Evolutionary conservation across 2,113 vertebrate genomes (phyloP).

Genomic region (Ornithorhynchus anatinus): DNA sequence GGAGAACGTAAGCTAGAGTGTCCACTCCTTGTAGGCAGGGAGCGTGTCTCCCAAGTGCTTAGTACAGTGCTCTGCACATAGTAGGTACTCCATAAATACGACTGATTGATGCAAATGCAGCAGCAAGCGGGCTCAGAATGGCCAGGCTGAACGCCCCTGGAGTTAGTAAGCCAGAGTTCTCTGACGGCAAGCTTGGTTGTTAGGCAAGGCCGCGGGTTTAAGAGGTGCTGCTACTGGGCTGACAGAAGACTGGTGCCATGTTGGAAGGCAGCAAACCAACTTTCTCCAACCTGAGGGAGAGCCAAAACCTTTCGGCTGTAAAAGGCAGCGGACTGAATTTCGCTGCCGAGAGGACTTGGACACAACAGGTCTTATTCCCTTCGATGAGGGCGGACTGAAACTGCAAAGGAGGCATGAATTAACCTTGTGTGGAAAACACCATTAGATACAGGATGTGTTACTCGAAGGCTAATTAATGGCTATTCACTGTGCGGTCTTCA

Average conservation of each 20-base stretch:
- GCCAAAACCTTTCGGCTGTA: slow-evolving; percentile 7
- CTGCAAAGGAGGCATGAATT: too few species aligned
- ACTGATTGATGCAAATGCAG: not conserved
- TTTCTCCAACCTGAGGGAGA: slow-evolving; percentile 14
- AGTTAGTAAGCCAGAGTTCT: slow-evolving; percentile 44
- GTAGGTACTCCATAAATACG: too few species aligned
- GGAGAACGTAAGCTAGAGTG: too few species aligned
- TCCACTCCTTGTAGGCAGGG: too few species aligned
- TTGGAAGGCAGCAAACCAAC: slow-evolving; percentile 65
- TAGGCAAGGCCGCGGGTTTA: slow-evolving; percentile 47
- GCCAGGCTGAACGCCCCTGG: too few species aligned
- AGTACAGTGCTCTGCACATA: too few species aligned
- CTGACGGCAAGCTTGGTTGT: slow-evolving; percentile 20
- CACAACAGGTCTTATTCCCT: not conserved
- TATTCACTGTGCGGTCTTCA: too few species aligned
- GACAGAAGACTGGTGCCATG: slow-evolving; percentile 63
- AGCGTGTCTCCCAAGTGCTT: too few species aligned
- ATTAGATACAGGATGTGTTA: too few species aligned
- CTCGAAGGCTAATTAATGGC: too few species aligned
- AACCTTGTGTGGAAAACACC: too few species aligned
- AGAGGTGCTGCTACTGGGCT: slow-evolving; percentile 23
- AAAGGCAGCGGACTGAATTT: not conserved
- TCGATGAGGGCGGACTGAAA: not conserved
- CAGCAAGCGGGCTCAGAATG: too few species aligned
- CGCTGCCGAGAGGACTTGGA: not conserved